Conservation (phyloP, 1,140 invertebrate genomes). For the Chymomyza costata region DNA sequence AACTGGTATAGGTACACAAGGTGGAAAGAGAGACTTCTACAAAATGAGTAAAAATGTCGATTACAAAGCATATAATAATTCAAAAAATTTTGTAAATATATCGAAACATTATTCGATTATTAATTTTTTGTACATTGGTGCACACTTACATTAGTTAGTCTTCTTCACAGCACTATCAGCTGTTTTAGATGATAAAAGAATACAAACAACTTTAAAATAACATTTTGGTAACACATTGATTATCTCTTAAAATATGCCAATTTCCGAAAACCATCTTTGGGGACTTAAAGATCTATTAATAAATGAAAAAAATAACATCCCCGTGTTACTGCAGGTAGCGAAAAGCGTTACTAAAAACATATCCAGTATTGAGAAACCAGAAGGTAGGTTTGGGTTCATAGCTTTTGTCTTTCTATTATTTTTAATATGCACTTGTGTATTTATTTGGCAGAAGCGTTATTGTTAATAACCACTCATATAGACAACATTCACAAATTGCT, state of each 20-base stretch:
- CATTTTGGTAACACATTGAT: background rate
- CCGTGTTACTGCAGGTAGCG: slow-evolving; percentile 45
- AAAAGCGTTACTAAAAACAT: slow-evolving; percentile 52
- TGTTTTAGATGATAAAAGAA: background rate
- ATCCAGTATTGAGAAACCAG: slow-evolving; percentile 27
- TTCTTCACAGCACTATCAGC: background rate
- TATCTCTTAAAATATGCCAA: slow-evolving; percentile 33
- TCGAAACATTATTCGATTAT: no score
- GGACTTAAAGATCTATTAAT: slow-evolving; percentile 48
- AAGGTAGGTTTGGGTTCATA: slow-evolving; percentile 23
- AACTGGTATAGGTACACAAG: no score
- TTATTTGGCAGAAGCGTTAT: slow-evolving; percentile 76
- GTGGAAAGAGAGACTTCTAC: no score
- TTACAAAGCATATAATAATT: no score
- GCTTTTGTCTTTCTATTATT: background rate
- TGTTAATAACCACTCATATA: slow-evolving; percentile 74
- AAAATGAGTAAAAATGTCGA: no score
- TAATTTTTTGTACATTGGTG: no score
- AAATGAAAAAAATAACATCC: slow-evolving; percentile 35
- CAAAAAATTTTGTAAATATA: no score
- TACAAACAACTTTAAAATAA: background rate
- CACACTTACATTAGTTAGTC: background rate
- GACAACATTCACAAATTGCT: slow-evolving; percentile 71
- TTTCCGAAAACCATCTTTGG: slow-evolving; percentile 21
- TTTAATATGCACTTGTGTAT: no score